Evolutionary conservation across 2,797 vertebrate genomes (phyloP), one percentile per base, ranked within the genome.

Genomic region (Syndactyla subalaris): DNA sequence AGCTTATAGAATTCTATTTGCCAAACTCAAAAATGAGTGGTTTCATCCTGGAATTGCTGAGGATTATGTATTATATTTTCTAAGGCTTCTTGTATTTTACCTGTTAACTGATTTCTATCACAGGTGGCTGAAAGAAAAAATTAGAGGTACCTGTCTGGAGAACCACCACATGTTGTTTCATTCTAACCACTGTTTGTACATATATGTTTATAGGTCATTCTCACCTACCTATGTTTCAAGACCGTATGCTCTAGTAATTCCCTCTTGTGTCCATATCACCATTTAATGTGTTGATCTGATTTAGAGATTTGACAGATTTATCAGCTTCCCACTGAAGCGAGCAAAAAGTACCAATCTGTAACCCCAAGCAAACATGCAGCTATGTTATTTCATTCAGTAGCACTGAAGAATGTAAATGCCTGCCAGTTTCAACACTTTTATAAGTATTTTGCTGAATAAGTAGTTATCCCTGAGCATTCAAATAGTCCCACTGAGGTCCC

Each of bases 291-390:
- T 30, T 86, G 77, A 75, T 88, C 49, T 65, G 66, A 62, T 94
- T 84, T 75, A 86, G 80, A 86, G 54, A 90, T 90, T 51, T 84
- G 77, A 86, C 66, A 81, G 80, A 86, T 90, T 84, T 89, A 76
- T 86, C 46, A 76, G 58, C 58, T 88, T 91, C 39, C 41, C 41
- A 58, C 12, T 43, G 36, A 75, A 88, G 52, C n/a, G 15, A 76
- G 23, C 79, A 66, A 66, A 78, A 36, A 39, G 43, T 52, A 39
- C 79, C 51, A 61, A 43, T 46, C 38, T n/a, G n/a, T 75, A 51
- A 78, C 51, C 73, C 61, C 43, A 87, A 90, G 36, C 41, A 78
- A 80, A 68, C 20, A 63, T 22, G 21, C 45, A 41, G 24, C 30
- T 74, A 12, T 65, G 24, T 51, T 46, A 49, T 76, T 85, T 83